phyloP scores from a whole-genome alignment of 2,888 invertebrate genomes.

The Ormyrus pomaceus region DNA sequence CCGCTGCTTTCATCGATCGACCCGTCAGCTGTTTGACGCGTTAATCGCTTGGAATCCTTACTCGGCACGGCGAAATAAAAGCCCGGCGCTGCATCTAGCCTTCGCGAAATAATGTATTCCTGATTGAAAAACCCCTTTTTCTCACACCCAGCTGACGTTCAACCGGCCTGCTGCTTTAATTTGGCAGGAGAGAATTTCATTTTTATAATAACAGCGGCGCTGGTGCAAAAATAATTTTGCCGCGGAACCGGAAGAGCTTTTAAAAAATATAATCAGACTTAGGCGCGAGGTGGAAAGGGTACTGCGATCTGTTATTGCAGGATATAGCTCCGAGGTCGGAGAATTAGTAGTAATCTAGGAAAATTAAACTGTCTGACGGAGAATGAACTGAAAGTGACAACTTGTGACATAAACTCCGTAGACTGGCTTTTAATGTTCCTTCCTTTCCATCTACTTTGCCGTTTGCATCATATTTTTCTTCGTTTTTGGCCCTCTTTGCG shows the following conservation, averaged over 20 bases:
- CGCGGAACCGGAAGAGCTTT: neutral
- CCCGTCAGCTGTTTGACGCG: slow-evolving; percentile 52
- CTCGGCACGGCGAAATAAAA: slow-evolving; percentile 41
- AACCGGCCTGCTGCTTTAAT: slow-evolving; percentile 7
- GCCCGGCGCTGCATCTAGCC: slow-evolving; percentile 14
- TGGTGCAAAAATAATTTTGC: neutral
- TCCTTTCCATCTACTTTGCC: neutral
- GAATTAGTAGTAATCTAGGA: slow-evolving; percentile 18
- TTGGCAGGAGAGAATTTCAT: slow-evolving; percentile 7
- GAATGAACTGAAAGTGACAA: slow-evolving; percentile 52
- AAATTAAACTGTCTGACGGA: slow-evolving; percentile 33
- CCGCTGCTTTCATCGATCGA: slow-evolving; percentile 46
- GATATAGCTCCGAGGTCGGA: neutral
- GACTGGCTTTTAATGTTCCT: slow-evolving; percentile 33
- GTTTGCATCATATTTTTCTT: neutral
- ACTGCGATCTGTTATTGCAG: slow-evolving; percentile 7
- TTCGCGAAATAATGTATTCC: slow-evolving; percentile 24
- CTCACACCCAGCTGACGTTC: slow-evolving; percentile 15
- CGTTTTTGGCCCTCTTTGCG: too few species aligned
- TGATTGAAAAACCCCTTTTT: slow-evolving; percentile 31
- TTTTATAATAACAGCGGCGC: neutral
- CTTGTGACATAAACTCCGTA: slow-evolving; percentile 47
- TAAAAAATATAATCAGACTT: slow-evolving; percentile 6
- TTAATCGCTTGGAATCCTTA: slow-evolving; percentile 52
- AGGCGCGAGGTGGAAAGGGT: neutral